Evolutionary conservation across 92 coral and sea anemone genomes (phyloP), one percentile per base, ranked within the genome.

Genomic region (Parazoanthus swiftii): DNA sequence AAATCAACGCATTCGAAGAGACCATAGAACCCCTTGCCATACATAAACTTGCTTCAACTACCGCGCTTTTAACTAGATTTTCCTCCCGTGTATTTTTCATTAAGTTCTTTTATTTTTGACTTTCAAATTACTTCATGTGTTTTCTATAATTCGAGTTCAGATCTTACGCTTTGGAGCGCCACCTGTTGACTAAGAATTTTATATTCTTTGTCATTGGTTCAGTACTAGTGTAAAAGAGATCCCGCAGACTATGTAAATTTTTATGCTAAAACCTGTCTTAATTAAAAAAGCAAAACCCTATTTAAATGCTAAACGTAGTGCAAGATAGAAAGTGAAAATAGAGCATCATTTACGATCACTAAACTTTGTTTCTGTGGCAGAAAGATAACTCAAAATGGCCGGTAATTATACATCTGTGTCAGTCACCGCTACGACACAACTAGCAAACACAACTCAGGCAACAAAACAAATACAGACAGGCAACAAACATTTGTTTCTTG

Each of bases 401-500:
- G 26, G 25, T 23, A 5, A 18, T 5, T 18, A 63, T 63, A 63
- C 70, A 3, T 18, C n/a, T 63, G 26, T 14, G 70, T 63, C 16
- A 63, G 26, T 63, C 70, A 63, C 26, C 26, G 70, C 25, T 23
- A 63, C n/a, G 3, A 20, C 70, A 23, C 70, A 63, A 23, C 26
- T 63, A 0, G 8, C 25, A 63, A 63, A 63, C 70, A 63, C 70
- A 63, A 63, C 70, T 18, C n/a, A 21, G n/a, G 26, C 70, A 63
- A 63, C 70, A 63, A 63, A 63, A 63, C 70, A 3, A 63, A 26
- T 18, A 9, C 70, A 63, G 25, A 23, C 26, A 63, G 26, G 59
- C 54, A n/a, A 74, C 20, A 73, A 81, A 46, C 80, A 74, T 6
- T 71, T 88, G 44, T 86, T 94, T 20, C 72, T 94, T 13, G 91